phyloP scores from a whole-genome alignment of 2,113 vertebrate genomes.

The Otolemur garnettii region DNA sequence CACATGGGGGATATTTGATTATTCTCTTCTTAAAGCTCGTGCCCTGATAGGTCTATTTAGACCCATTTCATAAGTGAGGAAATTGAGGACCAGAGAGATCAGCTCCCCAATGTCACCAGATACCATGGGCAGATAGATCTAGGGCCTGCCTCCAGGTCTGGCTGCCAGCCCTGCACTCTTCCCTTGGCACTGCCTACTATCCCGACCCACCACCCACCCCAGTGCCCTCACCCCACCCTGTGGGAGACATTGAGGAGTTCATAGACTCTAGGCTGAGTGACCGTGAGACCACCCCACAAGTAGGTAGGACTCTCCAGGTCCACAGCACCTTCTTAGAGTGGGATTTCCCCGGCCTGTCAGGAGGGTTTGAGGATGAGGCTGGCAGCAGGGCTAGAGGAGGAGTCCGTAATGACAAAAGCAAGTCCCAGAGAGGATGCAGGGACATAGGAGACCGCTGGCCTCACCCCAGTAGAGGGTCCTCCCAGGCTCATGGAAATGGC shows the following conservation, averaged over 20 bases:
- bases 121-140: not conserved
- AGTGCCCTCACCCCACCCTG: fast-evolving
- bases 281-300: not conserved
- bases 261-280: not conserved
- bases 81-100: not conserved
- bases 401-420: not conserved
- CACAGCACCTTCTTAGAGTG: not conserved
- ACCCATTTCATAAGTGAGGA: not conserved
- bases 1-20: not conserved
- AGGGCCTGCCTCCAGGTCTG: not conserved
- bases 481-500: too few species aligned
- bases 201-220: not conserved
- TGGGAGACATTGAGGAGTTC: too few species aligned
- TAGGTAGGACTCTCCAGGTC: not conserved
- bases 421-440: not conserved
- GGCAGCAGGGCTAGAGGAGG: not conserved
- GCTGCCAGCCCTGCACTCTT: not conserved
- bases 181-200: too few species aligned
- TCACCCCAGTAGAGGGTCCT: not conserved
- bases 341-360: not conserved
- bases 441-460: not conserved
- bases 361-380: too few species aligned
- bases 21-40: not conserved
- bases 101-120: too few species aligned
- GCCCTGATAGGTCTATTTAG: not conserved